phyloP scores from a whole-genome alignment of 30 jellyfish, hydroid and myxozoan genomes.

The Cassiopea xamachana region DNA sequence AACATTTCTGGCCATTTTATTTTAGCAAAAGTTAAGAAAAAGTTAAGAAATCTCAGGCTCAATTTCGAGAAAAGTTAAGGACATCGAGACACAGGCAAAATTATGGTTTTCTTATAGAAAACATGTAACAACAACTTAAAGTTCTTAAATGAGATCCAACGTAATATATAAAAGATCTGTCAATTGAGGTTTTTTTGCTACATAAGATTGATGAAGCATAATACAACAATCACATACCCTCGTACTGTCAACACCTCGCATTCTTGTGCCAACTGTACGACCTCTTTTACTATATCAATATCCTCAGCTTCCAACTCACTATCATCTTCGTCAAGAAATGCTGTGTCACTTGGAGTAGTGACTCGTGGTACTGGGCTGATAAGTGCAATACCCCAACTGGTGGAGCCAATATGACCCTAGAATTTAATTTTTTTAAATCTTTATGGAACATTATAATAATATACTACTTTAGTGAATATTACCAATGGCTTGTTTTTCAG shows the following conservation, averaged over 20 bases:
- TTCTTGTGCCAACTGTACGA: constrained; percentile 82
- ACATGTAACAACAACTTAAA: no score
- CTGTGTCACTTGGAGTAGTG: constrained; percentile 4
- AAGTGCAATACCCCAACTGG: constrained; percentile 76
- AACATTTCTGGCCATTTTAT: not conserved
- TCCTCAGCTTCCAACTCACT: constrained; percentile 63
- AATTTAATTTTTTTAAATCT: not conserved
- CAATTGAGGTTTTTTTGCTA: not conserved
- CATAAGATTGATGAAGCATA: not conserved
- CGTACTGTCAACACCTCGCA: constrained; percentile 87
- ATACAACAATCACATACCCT: constrained; percentile 68
- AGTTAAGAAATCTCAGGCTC: not conserved
- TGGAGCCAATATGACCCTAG: constrained; percentile 86
- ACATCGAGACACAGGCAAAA: not conserved
- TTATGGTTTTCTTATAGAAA: no score
- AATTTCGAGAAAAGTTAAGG: not conserved
- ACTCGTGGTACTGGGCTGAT: constrained; percentile 52
- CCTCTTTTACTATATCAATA: constrained; percentile 46
- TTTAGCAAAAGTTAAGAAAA: not conserved
- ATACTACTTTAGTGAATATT: no score
- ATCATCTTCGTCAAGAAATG: constrained; percentile 59
- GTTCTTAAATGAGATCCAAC: no score
- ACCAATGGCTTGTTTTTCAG: no score
- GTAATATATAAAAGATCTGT: no score
- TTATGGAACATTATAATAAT: no score